Base-by-base conservation (phyloP, 2,113 vertebrate species). In the Onychorhynchus coronatus region DNA sequence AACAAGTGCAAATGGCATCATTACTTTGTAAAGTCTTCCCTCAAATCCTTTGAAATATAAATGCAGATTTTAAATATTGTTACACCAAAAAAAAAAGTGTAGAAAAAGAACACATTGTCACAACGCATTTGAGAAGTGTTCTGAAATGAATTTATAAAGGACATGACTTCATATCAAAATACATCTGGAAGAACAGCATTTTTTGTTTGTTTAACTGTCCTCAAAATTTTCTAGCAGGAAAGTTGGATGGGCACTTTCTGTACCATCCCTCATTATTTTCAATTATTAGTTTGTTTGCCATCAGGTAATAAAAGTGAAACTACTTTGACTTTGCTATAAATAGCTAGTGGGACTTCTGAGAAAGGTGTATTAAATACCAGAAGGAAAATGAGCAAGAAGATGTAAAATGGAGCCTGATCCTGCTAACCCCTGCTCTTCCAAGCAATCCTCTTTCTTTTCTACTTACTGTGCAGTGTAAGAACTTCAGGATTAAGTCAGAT, bases 401-500 rank as follows among this genome's bases (percentile, higher is more conserved):
- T 63, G 55, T 77, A 74, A 94, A 86, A 79, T 25, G 35, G 91
- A 89, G 78, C 72, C 90, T 81, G 76, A 92, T 81, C 56, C 85
- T 85, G 67, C 93, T 94, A 89, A 80, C 89, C 39, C 47, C 63
- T 14, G 52, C 52, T 92, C 55, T 30, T 81, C 58, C 3, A 4
- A 94, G 92, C 55, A 96, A 95, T 86, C 85, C 71, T 58, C 89
- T 91, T 91, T 95, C 83, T 94, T 77, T 91, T 73, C 88, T 80
- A 67, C 93, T 92, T 88, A 88, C 72, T 77, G 59, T 27, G 31
- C 50, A 63, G 52, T 11, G n/a, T 77, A 88, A 93, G 85, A 92
- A 73, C 86, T 91, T 89, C 85, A 46, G 91, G 91, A 91, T 96
- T 93, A 90, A 96, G 91, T 93, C 91, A 93, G 76, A 91, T 92